Evolutionary conservation across 2,113 vertebrate species (phyloP), one percentile per base, ranked within the genome.

Genomic region (Ahaetulla prasina): DNA sequence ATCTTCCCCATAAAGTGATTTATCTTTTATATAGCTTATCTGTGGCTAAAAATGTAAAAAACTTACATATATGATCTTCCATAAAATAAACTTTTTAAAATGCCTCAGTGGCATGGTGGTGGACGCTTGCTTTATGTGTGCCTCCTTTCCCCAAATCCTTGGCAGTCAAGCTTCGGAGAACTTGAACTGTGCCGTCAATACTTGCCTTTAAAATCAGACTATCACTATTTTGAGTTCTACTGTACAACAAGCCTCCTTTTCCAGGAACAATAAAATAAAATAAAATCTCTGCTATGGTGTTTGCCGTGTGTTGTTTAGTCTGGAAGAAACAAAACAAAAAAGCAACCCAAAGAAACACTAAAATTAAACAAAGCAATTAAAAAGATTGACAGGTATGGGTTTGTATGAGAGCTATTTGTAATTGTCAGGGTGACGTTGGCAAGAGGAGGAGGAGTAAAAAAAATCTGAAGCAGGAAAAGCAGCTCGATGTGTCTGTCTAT

Each of bases 401-500:
- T 98, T 98, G 97, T 98, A 97, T 97, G 98, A 98, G 97, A 98
- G 97, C 97, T 98, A 98, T 98, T 98, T 98, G 98, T 98, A 98
- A 98, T 98, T 99, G 99, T 99, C 99, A 99, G 99, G 98, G 98
- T 99, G 99, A 99, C 98, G 99, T 99, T 98, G 97, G 98, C 97
- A 97, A 95, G 98, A 98, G 97, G 99, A 99, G 99, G 98, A 98
- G 98, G 98, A 98, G 98, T 98, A 98, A 99, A 95, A 97, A 97
- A 99, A 97, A 97, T 98, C 98, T 97, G 98, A 98, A 98, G 98
- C 98, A 98, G 98, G 98, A 98, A 98, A 98, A 98, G 98, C 98
- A 98, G 98, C 98, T 99, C 99, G 98, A 99, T 99, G 99, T 98
- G 99, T 99, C 99, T 99, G 99, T 99, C 99, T 98, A 98, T 99